Base-by-base conservation (phyloP, 2,888 invertebrate genomes). In the Junonia oenone region DNA sequence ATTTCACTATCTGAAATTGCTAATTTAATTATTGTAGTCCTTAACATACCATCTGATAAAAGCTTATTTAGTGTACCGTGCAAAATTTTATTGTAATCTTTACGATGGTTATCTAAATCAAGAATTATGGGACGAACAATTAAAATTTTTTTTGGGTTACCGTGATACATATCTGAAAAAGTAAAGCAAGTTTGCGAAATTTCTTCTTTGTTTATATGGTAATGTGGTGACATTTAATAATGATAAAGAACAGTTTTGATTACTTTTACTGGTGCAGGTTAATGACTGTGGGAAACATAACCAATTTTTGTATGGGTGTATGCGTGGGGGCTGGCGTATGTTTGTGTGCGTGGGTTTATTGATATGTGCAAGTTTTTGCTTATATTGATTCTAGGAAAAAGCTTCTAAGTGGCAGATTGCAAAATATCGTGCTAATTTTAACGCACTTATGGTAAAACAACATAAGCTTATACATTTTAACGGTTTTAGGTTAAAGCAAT, bases 251-350 rank as follows among this genome's bases (percentile, higher is more conserved):
- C 11, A n/a, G 1, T 51, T 51, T 51, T 9, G 45, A 17, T 27
- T 27, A 52, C 22, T 52, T 56, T 48, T 29, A 51, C 35, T 45
- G 27, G 35, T 51, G 19, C 54, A 54, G 13, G 35, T 48, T 47
- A 48, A 52, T 45, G 35, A 51, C 31, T 56, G 48, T 56, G 56
- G 37, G 48, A 56, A 56, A 56, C 11, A 47, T 26, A 27, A 50
- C 37, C 38, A 50, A 37, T 19, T 26, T 48, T 48, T 37, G 47
- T 27, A 52, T 47, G 35, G 45, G 52, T 37, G 48, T 33, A 15
- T 19, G 56, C 33, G 56, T 56, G 19, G 56, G 56, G 26, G 43
- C 31, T 33, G 4, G 27, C 35, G 27, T 35, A 27, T 51, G 33
- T 37, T 26, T 43, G 8, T 8, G 26, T 8, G 43, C 27, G 45